A percentile compares a stretch with the other conserved stretches of the same genome.
These are phyloP conservation scores for Suncus etruscus DNA, from an alignment of 2,113 vertebrate genomes.

Conservation along the genomic window DNA sequence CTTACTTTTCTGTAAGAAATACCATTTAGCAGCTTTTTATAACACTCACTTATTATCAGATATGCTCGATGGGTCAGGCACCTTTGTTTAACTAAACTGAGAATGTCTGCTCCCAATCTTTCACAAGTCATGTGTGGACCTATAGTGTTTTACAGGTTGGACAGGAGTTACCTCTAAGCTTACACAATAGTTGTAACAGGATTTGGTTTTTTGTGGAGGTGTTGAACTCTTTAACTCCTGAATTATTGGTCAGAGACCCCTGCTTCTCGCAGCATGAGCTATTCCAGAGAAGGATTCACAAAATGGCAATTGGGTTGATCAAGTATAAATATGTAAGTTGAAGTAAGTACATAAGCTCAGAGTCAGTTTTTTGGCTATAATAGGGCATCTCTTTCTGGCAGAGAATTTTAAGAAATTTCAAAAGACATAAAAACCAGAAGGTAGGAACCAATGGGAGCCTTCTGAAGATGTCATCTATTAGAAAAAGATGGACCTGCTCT, in stretches of 20 bases:
- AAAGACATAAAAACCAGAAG: background rate
- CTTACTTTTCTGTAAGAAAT: too few relatives aligned
- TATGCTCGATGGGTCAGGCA: too few relatives aligned
- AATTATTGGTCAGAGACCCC: background rate
- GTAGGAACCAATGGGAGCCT: background rate
- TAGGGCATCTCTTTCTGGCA: background rate
- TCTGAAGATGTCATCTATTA: background rate
- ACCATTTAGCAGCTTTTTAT: too few relatives aligned
- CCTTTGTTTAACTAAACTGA: too few relatives aligned
- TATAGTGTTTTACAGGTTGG: background rate
- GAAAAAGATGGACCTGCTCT: too few relatives aligned
- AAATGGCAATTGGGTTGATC: background rate
- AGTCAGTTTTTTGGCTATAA: background rate
- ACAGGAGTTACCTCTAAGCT: background rate
- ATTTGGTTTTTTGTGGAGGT: too few relatives aligned
- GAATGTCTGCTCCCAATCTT: too few relatives aligned
- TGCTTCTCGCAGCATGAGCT: accelerated
- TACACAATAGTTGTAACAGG: too few relatives aligned
- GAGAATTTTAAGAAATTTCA: background rate
- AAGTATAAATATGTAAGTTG: background rate
- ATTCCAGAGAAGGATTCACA: background rate
- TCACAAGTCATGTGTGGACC: background rate
- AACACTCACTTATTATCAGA: too few relatives aligned
- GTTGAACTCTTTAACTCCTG: background rate
- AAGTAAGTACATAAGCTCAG: background rate